phyloP scores from a whole-genome alignment of 2,888 invertebrate genomes.

The Parasteatoda lunata region DNA sequence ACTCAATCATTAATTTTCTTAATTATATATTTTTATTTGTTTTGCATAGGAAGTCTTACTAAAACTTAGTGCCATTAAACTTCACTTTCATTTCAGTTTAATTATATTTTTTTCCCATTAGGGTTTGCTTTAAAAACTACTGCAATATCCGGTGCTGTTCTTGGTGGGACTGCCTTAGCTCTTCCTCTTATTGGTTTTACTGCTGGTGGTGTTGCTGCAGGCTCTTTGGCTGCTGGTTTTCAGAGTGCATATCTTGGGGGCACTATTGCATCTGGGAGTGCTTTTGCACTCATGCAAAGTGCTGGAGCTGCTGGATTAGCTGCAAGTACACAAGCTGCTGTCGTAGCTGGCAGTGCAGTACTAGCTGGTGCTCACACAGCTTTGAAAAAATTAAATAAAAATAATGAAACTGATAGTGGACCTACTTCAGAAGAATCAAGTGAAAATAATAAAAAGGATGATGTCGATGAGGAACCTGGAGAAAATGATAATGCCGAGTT shows the following conservation, averaged over 20 bases:
- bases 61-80: too few relatives aligned
- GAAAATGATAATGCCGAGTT: too few relatives aligned
- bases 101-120: background rate
- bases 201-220: slow-evolving; percentile 13
- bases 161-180: slow-evolving; percentile 17
- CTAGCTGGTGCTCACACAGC: background rate
- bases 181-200: slow-evolving; percentile 19
- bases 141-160: background rate
- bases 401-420: too few relatives aligned
- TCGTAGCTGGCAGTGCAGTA: slow-evolving; percentile 1
- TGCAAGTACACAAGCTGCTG: background rate
- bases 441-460: too few relatives aligned
- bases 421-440: too few relatives aligned
- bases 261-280: slow-evolving; percentile 34
- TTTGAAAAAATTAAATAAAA: background rate
- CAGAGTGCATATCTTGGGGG: slow-evolving; percentile 20
- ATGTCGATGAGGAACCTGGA: too few relatives aligned
- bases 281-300: slow-evolving; percentile 34
- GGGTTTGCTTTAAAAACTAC: slow-evolving; percentile 1
- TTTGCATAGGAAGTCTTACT: too few relatives aligned
- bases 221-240: slow-evolving; percentile 14
- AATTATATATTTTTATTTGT: too few relatives aligned
- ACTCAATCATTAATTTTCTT: too few relatives aligned
- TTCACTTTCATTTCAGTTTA: too few relatives aligned
- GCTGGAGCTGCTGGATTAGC: slow-evolving; percentile 27